phyloP scores from a whole-genome alignment of 2,888 invertebrate species.

The Synergus itoensis region DNA sequence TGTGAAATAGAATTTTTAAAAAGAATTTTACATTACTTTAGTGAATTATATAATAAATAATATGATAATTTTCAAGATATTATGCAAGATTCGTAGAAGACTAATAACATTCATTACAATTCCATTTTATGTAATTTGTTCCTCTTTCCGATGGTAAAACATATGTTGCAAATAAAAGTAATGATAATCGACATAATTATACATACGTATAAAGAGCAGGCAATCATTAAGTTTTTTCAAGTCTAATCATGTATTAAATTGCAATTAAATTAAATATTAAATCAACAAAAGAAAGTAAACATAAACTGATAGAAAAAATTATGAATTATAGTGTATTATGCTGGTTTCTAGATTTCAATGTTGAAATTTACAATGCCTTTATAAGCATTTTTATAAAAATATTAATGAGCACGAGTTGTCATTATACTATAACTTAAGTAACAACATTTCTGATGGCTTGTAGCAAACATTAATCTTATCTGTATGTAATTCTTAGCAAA shows the following conservation, averaged over 20 bases:
- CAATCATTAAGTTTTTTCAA: neutral
- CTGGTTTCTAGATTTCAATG: neutral
- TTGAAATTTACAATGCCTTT: neutral
- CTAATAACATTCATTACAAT: neutral
- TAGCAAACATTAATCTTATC: slow-evolving; percentile 7
- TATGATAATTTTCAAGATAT: neutral
- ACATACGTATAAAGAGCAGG: neutral
- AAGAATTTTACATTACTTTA: neutral
- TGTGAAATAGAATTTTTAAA: neutral
- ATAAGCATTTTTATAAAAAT: slow-evolving; percentile 31
- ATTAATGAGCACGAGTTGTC: slow-evolving; percentile 22
- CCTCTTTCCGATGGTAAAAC: neutral
- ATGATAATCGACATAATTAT: neutral
- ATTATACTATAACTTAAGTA: slow-evolving; percentile 5
- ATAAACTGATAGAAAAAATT: neutral
- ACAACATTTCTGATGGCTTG: neutral
- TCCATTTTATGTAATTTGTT: neutral
- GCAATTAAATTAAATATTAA: neutral
- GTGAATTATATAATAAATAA: neutral
- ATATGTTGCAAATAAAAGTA: neutral
- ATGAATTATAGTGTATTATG: neutral
- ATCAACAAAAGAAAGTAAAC: neutral
- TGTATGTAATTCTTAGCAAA: neutral
- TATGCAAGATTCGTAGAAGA: neutral
- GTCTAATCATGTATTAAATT: neutral